Base-by-base conservation (phyloP, 2,797 vertebrate genomes). In the Thunnus albacares region DNA sequence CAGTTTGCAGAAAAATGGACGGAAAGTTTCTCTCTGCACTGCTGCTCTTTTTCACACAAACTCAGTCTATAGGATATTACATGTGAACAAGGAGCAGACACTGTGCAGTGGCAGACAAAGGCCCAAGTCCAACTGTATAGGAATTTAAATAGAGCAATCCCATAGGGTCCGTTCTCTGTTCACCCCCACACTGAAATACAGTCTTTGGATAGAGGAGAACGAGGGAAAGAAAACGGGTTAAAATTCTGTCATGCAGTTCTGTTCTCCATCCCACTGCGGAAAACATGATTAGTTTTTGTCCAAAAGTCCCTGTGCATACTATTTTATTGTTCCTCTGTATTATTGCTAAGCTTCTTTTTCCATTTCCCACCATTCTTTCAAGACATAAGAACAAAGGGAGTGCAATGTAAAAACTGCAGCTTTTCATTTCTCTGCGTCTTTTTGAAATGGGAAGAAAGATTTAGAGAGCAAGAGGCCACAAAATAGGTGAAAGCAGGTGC, bases 201-300 rank as follows among this genome's bases (percentile, higher is more conserved):
- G 74, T 58, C 75, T 82, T 89, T 86, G 81, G 66, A 81, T 83
- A 55, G 60, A 74, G 4, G 55, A 75, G 71, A 75, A 67, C 28
- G 18, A 35, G 47, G 41, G 71, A 62, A 75, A 77, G 51, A 83
- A 83, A 86, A 66, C n/a, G 43, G 61, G 84, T 82, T 82, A 65
- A 90, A 89, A 91, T 89, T 93, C 87, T 89, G 58, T 79, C 60
- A 71, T 68, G 87, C 71, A 33, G 81, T 90, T 90, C 85, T 90
- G 89, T 79, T 92, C 89, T 91, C 79, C 80, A 89, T 89, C 82
- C 86, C 71, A 79, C 82, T 86, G 92, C 81, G 88, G 91, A 95
- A 94, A 96, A 95, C 91, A 84, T 84, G 94, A 95, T 96, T 95
- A 92, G 65, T 81, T 94, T 94, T 90, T 93, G 78, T 92, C 82